Base-by-base conservation (phyloP, 2,888 invertebrate species). In the Mythimna vitellina region DNA sequence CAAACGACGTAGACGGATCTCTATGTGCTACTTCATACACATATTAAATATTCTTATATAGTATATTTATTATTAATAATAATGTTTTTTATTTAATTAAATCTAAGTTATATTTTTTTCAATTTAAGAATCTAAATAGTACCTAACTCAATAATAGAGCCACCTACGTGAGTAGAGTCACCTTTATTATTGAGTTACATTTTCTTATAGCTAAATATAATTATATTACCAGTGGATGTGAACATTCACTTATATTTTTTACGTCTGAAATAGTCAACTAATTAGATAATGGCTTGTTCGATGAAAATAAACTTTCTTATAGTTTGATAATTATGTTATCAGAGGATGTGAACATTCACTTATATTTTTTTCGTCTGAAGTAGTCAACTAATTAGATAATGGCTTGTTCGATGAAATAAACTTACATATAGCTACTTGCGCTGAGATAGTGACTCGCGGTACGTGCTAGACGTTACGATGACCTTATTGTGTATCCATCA, bases 21-120 rank as follows among this genome's bases (percentile, higher is more conserved):
- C 76, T 86, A 84, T 75, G 73, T 78, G 73, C 84, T 86, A 80
- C 68, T 65, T 76, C 71, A 80, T 82, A 82, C 69, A 76, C 65
- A 74, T 66, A 67, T 53, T 65, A 64, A 64, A 65, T 77, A 76
- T 83, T 65, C 62, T 70, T 80, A 82, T n/a, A 46, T 77, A 73
- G 65, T 65, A 81, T 46, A 74, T 64, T 70, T 73, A 61, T 60
- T 51, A 64, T 51, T 77, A 22, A 63, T 64, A 38, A 65, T 75
- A 56, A 66, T 69, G 1, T 42, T 62, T 58, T 51, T 46, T 35
- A 49, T 42, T 17, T 64, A 70, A 76, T 57, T 74, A 77, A 70
- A 70, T 70, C 70, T 81, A 82, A 12, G 42, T 61, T 20, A 54
- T 64, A 62, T 71, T 17, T 53, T 63, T 66, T 35, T 53, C 58